Evolutionary conservation across 2,888 invertebrate genomes (phyloP).

Genomic region (Pristionchus japonicus): DNA sequence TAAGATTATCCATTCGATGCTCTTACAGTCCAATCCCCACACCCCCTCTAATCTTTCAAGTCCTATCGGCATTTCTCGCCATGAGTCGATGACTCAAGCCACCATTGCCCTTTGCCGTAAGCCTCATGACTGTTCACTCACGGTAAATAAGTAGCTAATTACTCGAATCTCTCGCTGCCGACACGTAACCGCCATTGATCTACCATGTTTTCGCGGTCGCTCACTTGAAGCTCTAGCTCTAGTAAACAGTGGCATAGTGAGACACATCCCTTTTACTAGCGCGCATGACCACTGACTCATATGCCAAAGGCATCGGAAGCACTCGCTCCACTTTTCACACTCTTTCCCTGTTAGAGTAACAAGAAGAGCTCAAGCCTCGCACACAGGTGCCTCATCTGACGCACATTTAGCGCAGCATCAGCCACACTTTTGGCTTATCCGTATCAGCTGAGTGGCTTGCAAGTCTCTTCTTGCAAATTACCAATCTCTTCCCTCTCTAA

Average conservation of each 20-base stretch:
- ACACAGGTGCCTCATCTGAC: not conserved
- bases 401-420: not conserved
- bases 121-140: not conserved
- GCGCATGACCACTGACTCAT: constrained; percentile 2
- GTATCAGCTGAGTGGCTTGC: not conserved
- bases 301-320: not conserved
- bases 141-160: not conserved
- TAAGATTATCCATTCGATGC: not conserved
- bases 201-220: not conserved
- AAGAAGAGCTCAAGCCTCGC: not conserved
- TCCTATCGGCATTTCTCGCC: not conserved
- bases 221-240: too few relatives aligned
- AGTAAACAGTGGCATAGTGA: not conserved
- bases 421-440: not conserved
- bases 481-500: not conserved
- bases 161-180: not conserved
- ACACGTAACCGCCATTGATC: not conserved
- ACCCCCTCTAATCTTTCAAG: not conserved
- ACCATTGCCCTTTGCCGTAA: not conserved
- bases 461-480: not conserved
- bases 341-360: not conserved
- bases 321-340: not conserved
- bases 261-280: not conserved
- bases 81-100: not conserved
- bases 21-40: not conserved